A percentile compares a stretch with the other conserved stretches of the same genome.
Conservation (phyloP, 2,113 vertebrate genomes). For the Dicerorhinus sumatrensis region DNA sequence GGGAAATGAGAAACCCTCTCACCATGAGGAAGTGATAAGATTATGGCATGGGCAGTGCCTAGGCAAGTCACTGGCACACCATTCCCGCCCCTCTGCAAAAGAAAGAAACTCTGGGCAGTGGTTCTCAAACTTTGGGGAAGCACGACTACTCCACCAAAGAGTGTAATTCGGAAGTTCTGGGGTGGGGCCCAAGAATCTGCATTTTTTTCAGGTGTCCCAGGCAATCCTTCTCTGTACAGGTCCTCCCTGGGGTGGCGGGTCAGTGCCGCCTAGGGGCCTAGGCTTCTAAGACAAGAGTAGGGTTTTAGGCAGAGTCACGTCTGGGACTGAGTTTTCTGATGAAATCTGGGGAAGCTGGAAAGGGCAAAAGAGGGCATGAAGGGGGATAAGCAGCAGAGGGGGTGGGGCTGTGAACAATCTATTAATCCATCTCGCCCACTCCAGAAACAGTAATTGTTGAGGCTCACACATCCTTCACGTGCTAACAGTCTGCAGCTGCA, state of each 20-base stretch:
- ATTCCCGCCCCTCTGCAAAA: background rate
- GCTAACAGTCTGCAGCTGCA: slow-evolving; percentile 82
- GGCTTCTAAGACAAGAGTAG: background rate
- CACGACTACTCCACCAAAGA: background rate
- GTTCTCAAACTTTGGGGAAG: background rate
- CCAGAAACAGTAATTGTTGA: slow-evolving; percentile 63
- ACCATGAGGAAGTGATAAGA: background rate
- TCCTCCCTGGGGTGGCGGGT: background rate
- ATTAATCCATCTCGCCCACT: slow-evolving; percentile 71
- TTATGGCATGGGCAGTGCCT: background rate
- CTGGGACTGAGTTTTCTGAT: background rate
- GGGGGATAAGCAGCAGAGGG: background rate
- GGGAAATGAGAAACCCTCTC: background rate
- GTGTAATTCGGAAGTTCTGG: background rate
- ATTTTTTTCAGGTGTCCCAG: background rate
- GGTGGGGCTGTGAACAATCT: background rate
- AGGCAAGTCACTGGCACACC: background rate
- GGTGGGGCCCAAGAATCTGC: background rate
- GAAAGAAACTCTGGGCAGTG: background rate
- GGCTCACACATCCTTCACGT: slow-evolving; percentile 77
- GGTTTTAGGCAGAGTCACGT: background rate
- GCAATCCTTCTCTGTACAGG: background rate
- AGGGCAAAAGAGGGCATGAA: background rate
- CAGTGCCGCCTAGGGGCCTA: background rate
- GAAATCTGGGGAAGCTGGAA: background rate